A percentile compares a stretch with the other conserved stretches of the same genome.
These are phyloP conservation scores for Synanthedon myopaeformis DNA, from an alignment of 2,888 invertebrate species.

Conservation along the genomic window DNA sequence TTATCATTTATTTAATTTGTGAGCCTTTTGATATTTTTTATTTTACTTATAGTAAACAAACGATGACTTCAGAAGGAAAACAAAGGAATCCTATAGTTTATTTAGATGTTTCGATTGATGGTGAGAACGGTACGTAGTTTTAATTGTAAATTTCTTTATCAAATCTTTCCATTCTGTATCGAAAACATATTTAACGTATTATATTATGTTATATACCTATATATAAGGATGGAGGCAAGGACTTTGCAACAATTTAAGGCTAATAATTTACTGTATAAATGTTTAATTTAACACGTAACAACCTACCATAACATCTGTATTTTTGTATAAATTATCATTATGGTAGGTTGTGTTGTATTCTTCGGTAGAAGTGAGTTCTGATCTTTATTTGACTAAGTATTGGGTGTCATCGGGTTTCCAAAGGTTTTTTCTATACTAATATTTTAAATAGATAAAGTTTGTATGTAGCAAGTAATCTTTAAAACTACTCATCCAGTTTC, in stretches of 20 bases:
- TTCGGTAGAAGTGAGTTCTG: too few relatives aligned
- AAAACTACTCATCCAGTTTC: too few relatives aligned
- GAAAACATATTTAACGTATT: neutral
- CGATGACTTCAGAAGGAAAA: neutral
- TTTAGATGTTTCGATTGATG: slow-evolving; percentile 77
- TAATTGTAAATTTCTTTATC: neutral
- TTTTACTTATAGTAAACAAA: neutral
- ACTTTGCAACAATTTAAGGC: slow-evolving; percentile 2
- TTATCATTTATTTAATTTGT: slow-evolving; percentile 38
- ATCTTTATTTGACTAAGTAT: too few relatives aligned
- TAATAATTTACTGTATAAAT: slow-evolving; percentile 15
- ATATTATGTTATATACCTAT: neutral
- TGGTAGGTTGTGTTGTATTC: too few relatives aligned
- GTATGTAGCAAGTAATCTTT: too few relatives aligned
- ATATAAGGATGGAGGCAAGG: neutral
- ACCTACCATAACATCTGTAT: neutral
- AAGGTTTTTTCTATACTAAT: too few relatives aligned
- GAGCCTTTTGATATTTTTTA: slow-evolving; percentile 13
- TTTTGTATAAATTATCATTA: neutral
- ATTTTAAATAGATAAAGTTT: too few relatives aligned
- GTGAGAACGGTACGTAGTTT: slow-evolving; percentile 72
- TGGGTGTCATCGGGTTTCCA: too few relatives aligned
- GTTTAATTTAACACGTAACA: slow-evolving; percentile 6
- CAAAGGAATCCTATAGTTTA: slow-evolving; percentile 75
- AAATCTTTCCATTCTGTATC: neutral